Evolutionary conservation across 2,113 vertebrate species (phyloP), one percentile per base, ranked within the genome.

Genomic region (Rhegmatorhina hoffmannsi): DNA sequence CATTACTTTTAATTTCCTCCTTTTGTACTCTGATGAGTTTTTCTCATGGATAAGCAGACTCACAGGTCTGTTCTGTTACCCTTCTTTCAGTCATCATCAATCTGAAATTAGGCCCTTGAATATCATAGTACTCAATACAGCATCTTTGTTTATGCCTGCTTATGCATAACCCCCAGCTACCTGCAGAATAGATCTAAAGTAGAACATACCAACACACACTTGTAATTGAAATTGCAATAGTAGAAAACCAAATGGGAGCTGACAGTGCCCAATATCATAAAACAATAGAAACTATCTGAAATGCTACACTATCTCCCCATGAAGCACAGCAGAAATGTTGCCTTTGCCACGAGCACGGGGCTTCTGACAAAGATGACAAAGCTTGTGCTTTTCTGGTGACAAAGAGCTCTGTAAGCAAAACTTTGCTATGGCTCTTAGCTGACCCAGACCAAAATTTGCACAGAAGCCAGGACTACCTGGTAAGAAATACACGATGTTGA

Each of bases 21-120:
- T 87, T 93, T 72, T 13, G 29, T 50, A 53, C 33, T 21, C 44
- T 33, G 44, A 78, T 83, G 93, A 96, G 90, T 77, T 94, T 96
- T 95, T 75, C 84, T 89, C 58, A 68, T 44, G 59, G 52, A 50
- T 91, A 77, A 87, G 72, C 47, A 52, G 75, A 84, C 76, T 84
- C 56, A 18, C 50, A n/a, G 31, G 11, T 76, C 59, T 86, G 7
- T 43, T 81, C 64, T 38, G 8, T 33, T 90, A 77, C 72, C 53
- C 66, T 72, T 56, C 60, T 29, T 88, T 31, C 75, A 70, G 25
- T 74, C 63, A 88, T 12, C 50, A 43, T 9, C 43, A 36, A 38
- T 44, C 72, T 28, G 36, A 93, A 93, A 55, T 7, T n/a, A 96
- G 55, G 67, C 47, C 40, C 92, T 73, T 44, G 34, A 92, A 59